phyloP scores from a whole-genome alignment of 2,113 vertebrate genomes.

The Ptilorrhoa leucosticta region DNA sequence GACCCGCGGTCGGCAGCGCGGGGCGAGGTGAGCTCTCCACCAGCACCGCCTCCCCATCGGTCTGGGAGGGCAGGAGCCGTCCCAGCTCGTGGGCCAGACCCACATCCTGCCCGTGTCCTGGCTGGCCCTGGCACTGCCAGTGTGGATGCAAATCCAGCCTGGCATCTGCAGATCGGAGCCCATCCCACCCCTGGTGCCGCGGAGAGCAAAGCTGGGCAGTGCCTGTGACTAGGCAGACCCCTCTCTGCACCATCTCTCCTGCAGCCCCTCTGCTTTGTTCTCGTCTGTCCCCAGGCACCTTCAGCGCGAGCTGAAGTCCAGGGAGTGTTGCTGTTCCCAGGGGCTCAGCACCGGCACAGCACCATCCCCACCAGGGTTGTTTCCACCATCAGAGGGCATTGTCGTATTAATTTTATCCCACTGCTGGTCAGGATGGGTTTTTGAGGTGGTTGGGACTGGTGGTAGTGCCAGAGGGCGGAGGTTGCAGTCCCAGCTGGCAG shows the following conservation, averaged over 20 bases:
- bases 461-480: not conserved
- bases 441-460: not conserved
- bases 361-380: not conserved
- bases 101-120: not conserved
- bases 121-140: not conserved
- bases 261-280: not conserved
- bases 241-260: not conserved
- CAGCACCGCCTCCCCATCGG: accelerated
- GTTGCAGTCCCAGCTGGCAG: not conserved
- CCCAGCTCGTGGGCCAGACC: accelerated
- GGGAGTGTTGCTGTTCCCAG: not conserved
- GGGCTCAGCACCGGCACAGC: not conserved
- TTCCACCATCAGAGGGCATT: slow-evolving; percentile 53
- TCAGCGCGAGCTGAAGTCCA: not conserved
- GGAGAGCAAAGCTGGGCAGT: not conserved
- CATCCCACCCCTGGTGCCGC: not conserved
- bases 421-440: not conserved
- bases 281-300: not conserved
- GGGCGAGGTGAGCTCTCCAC: accelerated
- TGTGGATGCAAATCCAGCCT: not conserved
- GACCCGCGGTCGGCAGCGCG: accelerated
- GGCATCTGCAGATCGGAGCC: accelerated
- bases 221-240: not conserved
- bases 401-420: not conserved
- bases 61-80: not conserved